These are phyloP conservation scores for Molossus alvarezi DNA, from an alignment of 2,797 vertebrate species.

Conservation along the genomic window DNA sequence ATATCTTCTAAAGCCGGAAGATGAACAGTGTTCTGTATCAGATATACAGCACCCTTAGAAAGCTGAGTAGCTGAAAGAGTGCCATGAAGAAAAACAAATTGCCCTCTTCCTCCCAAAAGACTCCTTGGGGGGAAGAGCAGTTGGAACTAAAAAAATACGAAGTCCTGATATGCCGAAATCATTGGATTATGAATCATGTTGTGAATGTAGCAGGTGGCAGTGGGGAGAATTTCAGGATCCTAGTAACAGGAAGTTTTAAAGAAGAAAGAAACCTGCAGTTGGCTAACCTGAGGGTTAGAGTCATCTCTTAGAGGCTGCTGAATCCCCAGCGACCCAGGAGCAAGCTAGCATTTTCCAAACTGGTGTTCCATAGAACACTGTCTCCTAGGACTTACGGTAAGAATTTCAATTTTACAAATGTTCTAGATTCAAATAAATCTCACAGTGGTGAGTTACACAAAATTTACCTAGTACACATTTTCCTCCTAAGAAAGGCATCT, in stretches of 20 bases:
- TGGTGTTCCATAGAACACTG: background rate
- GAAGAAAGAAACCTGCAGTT: background rate
- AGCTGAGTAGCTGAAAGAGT: background rate
- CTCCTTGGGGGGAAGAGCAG: accelerated
- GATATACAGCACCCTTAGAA: background rate
- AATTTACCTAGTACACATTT: background rate
- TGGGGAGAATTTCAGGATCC: background rate
- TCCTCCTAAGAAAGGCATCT: background rate
- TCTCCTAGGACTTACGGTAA: background rate
- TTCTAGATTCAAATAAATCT: slow-evolving; percentile 18
- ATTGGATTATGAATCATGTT: background rate
- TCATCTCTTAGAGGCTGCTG: background rate
- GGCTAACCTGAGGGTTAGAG: background rate
- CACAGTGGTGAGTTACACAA: background rate
- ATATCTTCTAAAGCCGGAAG: background rate
- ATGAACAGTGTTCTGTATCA: background rate
- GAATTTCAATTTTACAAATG: background rate
- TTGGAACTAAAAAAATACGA: background rate
- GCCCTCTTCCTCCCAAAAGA: background rate
- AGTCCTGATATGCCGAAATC: background rate
- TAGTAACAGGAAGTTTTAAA: background rate
- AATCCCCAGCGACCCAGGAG: background rate
- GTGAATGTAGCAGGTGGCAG: background rate
- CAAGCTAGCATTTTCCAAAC: background rate
- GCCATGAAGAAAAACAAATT: background rate